Percentiles rank a stretch among this genome's conserved stretches.
phyloP scores from a whole-genome alignment of 2,888 invertebrate species.

The Dryobota labecula region DNA sequence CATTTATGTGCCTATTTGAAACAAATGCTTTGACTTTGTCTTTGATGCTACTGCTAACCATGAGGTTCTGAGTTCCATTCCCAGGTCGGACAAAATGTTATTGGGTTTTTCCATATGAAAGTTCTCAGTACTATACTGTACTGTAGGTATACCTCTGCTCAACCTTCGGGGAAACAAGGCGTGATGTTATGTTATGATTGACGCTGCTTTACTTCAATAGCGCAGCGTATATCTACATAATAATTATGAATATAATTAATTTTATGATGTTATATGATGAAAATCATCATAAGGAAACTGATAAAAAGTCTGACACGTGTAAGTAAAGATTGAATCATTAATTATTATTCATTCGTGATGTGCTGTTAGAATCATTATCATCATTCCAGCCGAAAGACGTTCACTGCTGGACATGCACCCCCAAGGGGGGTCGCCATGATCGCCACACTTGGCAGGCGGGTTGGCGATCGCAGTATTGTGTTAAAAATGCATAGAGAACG shows the following conservation, averaged over 20 bases:
- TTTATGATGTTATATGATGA: constrained; percentile 3
- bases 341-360: constrained; percentile 19
- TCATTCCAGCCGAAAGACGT: too few relatives aligned
- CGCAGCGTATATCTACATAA: neutral
- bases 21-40: too few relatives aligned
- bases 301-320: constrained; percentile 49
- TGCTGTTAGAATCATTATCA: constrained; percentile 12
- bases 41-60: neutral
- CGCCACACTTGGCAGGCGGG: too few relatives aligned
- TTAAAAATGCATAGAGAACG: too few relatives aligned
- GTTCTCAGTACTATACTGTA: too few relatives aligned
- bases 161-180: too few relatives aligned
- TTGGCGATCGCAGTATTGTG: too few relatives aligned
- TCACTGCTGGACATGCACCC: too few relatives aligned
- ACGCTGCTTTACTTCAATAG: constrained; percentile 1
- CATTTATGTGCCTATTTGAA: too few relatives aligned
- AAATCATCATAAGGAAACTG: constrained; percentile 23
- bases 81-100: too few relatives aligned
- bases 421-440: too few relatives aligned
- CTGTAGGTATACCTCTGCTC: neutral
- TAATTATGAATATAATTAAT: constrained; percentile 20
- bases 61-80: neutral
- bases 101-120: too few relatives aligned
- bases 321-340: constrained; percentile 29
- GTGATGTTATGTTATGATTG: neutral